Evolutionary conservation across 2,113 vertebrate genomes (phyloP), one percentile per base, ranked within the genome.

Genomic region (Urocolius indicus): DNA sequence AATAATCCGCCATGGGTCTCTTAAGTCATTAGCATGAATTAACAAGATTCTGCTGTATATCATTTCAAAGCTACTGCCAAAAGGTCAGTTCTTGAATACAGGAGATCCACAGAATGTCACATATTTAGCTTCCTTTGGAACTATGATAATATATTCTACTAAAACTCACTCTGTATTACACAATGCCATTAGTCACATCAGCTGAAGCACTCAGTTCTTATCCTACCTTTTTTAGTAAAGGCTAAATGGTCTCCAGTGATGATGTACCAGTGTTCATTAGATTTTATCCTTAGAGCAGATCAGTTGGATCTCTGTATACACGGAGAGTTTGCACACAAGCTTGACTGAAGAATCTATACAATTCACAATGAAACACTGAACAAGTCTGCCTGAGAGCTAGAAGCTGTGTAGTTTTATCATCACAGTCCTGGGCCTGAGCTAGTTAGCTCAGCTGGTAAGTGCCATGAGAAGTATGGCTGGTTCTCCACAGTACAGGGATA

Each of bases 1-100:
- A 73, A 57, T 96, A 65, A 93, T 89, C 72, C 20, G 0, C 34
- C 69, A 67, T 76, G 38, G n/a, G n/a, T 86, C 30, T 88, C 68
- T 46, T 36, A 82, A 92, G 76, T 92, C 45, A 96, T 96, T 95
- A 96, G 83, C 6, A 10, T 61, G 67, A 96, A 93, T 96, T 97
- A 96, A 91, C 92, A 95, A 79, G 90, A 89, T 94, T 89, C 76
- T 95, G 76, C 30, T 87, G 76, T 89, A 54, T 61, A 78, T 88
- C 78, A 89, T 84, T 78, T 93, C 94, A 93, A 65, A 89, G 52
- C 41, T 78, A 75, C 62, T 55, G 83, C 86, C 92, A 94, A 51
- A 90, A 96, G 73, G 62, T 81, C 69, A 79, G 32, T 24, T 75
- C 52, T 46, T 54, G 27, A 92, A 81, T 54, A 84, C 15, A 93